phyloP scores from a whole-genome alignment of 2,797 vertebrate species.

The Odontamblyopus lacepedii region DNA sequence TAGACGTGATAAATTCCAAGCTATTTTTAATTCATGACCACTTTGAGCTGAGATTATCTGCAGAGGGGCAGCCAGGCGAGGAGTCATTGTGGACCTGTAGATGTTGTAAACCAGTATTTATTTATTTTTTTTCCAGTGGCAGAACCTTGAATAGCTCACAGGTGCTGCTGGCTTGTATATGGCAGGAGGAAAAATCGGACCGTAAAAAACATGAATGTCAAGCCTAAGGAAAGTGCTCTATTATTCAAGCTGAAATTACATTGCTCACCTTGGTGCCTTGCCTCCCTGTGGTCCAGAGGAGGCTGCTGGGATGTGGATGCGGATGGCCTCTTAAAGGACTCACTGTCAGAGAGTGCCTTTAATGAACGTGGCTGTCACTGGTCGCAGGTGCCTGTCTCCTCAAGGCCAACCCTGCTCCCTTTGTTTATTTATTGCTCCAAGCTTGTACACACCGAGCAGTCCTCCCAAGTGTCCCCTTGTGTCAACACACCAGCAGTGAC shows the following conservation, averaged over 20 bases:
- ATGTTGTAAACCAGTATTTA: slow-evolving; percentile 63
- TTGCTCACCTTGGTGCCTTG: slow-evolving; percentile 76
- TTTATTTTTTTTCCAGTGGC: slow-evolving; percentile 7
- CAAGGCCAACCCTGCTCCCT: slow-evolving; percentile 46
- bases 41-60: slow-evolving; percentile 64
- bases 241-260: slow-evolving; percentile 81
- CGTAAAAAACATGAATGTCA: slow-evolving; percentile 70
- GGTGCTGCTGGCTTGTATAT: slow-evolving; percentile 56
- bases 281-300: slow-evolving; percentile 66
- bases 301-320: slow-evolving; percentile 71
- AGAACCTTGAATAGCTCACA: slow-evolving; percentile 67
- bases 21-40: slow-evolving; percentile 68
- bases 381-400: slow-evolving; percentile 68
- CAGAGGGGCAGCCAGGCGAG: slow-evolving; percentile 49
- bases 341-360: slow-evolving; percentile 66
- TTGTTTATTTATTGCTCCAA: slow-evolving; percentile 75
- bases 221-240: slow-evolving; percentile 71
- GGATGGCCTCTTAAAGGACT: slow-evolving; percentile 76
- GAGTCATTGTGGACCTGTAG: slow-evolving; percentile 57
- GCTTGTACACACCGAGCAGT: slow-evolving; percentile 47
- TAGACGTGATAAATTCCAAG: slow-evolving; percentile 43
- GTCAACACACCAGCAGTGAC: slow-evolving; percentile 53
- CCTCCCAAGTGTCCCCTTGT: slow-evolving; percentile 50
- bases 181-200: slow-evolving; percentile 54
- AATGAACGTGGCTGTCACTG: slow-evolving; percentile 72